A percentile compares a stretch with the other conserved stretches of the same genome.
phyloP scores from a whole-genome alignment of 2,113 vertebrate species.

The Nycticebus coucang region DNA sequence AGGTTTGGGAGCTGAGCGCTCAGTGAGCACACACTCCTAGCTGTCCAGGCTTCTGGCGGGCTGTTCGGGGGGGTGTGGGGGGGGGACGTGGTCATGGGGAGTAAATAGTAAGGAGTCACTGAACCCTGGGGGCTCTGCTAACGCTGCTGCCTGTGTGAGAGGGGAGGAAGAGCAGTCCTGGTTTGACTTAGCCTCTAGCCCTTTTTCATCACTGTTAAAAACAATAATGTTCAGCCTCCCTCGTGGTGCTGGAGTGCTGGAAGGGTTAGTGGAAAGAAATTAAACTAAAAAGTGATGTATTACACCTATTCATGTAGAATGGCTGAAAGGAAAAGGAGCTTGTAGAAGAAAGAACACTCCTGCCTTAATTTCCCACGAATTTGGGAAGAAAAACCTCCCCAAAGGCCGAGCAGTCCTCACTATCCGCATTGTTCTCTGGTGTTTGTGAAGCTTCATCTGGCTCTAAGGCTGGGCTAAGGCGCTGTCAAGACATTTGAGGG shows the following conservation, averaged over 20 bases:
- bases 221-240: neutral
- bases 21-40: neutral
- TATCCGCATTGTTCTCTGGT: neutral
- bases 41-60: neutral
- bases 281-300: neutral
- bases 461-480: neutral
- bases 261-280: conserved; percentile 30
- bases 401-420: neutral
- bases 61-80: neutral
- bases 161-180: neutral
- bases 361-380: conserved; percentile 2
- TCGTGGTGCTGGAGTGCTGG: neutral
- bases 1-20: neutral
- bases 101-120: neutral
- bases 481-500: neutral
- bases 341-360: neutral
- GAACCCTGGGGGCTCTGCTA: neutral
- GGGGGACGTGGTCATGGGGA: neutral
- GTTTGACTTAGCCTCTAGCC: neutral
- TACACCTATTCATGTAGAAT: neutral
- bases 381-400: neutral
- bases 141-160: neutral
- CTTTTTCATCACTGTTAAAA: neutral
- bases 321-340: neutral
- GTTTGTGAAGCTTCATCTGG: neutral